Base-by-base conservation (phyloP, 2,797 vertebrate genomes). In the Fistularia commersonii region DNA sequence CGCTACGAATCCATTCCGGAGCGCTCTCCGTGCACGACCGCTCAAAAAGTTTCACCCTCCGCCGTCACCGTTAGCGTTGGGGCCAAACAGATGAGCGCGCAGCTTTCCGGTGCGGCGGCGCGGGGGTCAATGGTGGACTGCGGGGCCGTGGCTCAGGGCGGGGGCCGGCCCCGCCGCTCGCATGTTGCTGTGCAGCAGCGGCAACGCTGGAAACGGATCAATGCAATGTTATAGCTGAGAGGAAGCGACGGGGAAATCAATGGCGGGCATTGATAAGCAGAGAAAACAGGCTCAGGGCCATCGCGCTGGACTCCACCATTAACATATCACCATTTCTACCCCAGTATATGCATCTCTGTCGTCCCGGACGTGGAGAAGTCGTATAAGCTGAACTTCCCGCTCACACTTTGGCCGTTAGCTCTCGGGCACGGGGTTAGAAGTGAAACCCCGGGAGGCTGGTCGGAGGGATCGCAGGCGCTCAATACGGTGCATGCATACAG, bases 201-300 rank as follows among this genome's bases (percentile, higher is more conserved):
- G 55, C 51, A 59, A 74, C 62, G 51, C 61, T 63, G 73, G 66
- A 75, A 72, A 68, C 46, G 12, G 47, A 86, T 89, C 83, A 48
- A 88, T 88, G 76, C 11, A 57, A 66, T 54, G 54, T 73, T 74
- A 68, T 64, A 70, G 75, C 70, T 55, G 57, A 77, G 57, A 74
- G 80, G 70, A 76, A 63, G 64, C 63, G 69, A 73, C 60, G 14
- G 71, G 51, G 39, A 56, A 66, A 81, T 90, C 86, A 0, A 89
- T 88, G 48, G 1, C 0, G 33, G 39, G 54, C 62, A 84, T 73
- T 76, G 81, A 86, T 79, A 61, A 72, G 66, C 47, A 64, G 41
- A 76, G 51, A 69, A 72, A 64, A 79, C 55, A 61, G 72, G 72
- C 57, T 59, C 51, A 51, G 57, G 66, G 78, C 54, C 61, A 54